Evolutionary conservation across 2,113 vertebrate genomes (phyloP).

Genomic region (Epinephelus moara): DNA sequence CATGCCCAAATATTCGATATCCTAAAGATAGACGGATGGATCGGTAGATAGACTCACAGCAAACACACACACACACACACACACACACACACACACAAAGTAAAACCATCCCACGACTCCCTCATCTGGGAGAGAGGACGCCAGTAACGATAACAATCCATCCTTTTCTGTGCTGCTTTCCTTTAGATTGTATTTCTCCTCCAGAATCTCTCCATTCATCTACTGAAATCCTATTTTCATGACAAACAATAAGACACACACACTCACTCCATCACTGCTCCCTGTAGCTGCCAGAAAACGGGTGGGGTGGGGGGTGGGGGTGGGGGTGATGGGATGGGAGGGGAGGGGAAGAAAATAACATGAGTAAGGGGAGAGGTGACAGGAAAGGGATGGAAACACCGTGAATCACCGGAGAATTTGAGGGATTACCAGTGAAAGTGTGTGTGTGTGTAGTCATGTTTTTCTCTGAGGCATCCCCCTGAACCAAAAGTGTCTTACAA

Average conservation of each 20-base stretch:
- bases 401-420: slow-evolving; percentile 30
- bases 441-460: background rate
- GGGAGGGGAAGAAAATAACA: slow-evolving; percentile 46
- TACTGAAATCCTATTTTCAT: slow-evolving; percentile 80
- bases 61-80: background rate
- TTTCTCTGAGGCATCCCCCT: slow-evolving; percentile 21
- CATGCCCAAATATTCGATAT: background rate
- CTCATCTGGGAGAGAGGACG: slow-evolving; percentile 50
- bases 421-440: slow-evolving; percentile 52
- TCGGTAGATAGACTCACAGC: background rate
- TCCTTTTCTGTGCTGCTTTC: slow-evolving; percentile 67
- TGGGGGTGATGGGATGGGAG: slow-evolving; percentile 5
- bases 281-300: slow-evolving; percentile 66
- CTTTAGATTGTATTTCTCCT: slow-evolving; percentile 78
- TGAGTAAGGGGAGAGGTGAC: slow-evolving; percentile 52
- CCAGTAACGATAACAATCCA: slow-evolving; percentile 72
- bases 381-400: slow-evolving; percentile 56
- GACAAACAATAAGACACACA: slow-evolving; percentile 80
- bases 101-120: slow-evolving; percentile 41
- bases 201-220: slow-evolving; percentile 77
- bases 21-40: background rate
- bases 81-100: slow-evolving; percentile 5
- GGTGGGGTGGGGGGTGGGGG: background rate
- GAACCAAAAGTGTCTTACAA: slow-evolving; percentile 14
- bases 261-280: slow-evolving; percentile 73